Evolutionary conservation across 2,888 invertebrate species (phyloP).

Genomic region (Cepaea hortensis): DNA sequence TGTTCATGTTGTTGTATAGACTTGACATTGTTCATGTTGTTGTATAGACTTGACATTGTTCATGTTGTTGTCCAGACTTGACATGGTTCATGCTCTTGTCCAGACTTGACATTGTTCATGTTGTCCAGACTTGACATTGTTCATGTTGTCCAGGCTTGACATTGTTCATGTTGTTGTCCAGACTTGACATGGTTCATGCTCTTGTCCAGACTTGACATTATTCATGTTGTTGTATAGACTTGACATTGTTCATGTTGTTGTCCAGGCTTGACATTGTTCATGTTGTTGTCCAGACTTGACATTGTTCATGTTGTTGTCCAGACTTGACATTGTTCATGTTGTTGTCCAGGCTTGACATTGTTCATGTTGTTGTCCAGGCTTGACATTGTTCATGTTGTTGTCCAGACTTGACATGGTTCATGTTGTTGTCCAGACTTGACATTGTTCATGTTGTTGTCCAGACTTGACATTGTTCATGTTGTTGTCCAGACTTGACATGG

Average conservation of each 20-base stretch:
- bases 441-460: too few relatives aligned
- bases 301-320: too few relatives aligned
- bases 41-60: not conserved
- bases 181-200: not conserved
- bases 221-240: not conserved
- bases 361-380: too few relatives aligned
- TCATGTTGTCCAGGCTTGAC: not conserved
- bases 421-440: too few relatives aligned
- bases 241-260: not conserved
- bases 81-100: not conserved
- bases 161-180: not conserved
- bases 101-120: not conserved
- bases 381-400: too few relatives aligned
- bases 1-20: not conserved
- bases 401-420: too few relatives aligned
- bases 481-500: too few relatives aligned
- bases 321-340: too few relatives aligned
- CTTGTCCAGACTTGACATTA: not conserved
- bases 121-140: not conserved
- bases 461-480: too few relatives aligned
- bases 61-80: not conserved
- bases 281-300: too few relatives aligned
- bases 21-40: not conserved
- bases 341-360: too few relatives aligned
- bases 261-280: too few relatives aligned